Percentiles rank a stretch among this genome's conserved stretches.
phyloP scores from a whole-genome alignment of 2,797 vertebrate species.

The Pantherophis vulpinus region DNA sequence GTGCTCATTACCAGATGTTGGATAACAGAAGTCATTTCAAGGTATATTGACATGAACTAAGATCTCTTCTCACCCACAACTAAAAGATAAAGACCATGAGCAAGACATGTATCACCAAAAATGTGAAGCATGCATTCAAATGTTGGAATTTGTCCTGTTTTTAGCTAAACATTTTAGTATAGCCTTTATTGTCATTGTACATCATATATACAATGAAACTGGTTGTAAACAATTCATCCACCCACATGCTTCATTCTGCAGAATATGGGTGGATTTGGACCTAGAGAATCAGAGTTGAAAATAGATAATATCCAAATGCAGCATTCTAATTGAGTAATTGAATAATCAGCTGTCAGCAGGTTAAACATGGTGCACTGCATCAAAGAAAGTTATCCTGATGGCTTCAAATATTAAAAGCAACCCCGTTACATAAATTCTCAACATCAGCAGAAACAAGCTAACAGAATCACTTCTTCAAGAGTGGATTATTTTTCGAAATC shows the following conservation, averaged over 20 bases:
- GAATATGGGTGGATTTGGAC: not conserved
- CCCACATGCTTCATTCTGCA: not conserved
- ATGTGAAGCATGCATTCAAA: not conserved
- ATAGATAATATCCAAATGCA: not conserved
- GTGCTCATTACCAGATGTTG: conserved; percentile 39
- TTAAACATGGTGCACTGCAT: not conserved
- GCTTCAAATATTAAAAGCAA: not conserved
- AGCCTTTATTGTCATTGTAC: no score
- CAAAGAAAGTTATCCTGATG: not conserved
- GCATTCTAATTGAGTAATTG: not conserved
- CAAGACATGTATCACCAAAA: not conserved
- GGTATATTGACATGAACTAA: conserved; percentile 14
- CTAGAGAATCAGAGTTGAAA: not conserved
- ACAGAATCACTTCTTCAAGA: not conserved
- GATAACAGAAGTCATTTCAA: conserved; percentile 50
- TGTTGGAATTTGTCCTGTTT: not conserved
- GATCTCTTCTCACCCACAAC: not conserved
- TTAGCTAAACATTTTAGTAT: not conserved
- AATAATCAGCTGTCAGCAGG: not conserved
- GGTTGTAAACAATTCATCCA: not conserved
- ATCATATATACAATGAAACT: no score
- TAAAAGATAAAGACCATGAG: conserved; percentile 31
- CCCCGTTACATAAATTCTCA: not conserved
- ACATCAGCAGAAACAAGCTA: not conserved
- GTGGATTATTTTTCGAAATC: not conserved